A percentile compares a stretch with the other conserved stretches of the same genome.
These are phyloP conservation scores for Beaufortia kweichowensis DNA, from an alignment of 2,113 vertebrate genomes.

Conservation along the genomic window DNA sequence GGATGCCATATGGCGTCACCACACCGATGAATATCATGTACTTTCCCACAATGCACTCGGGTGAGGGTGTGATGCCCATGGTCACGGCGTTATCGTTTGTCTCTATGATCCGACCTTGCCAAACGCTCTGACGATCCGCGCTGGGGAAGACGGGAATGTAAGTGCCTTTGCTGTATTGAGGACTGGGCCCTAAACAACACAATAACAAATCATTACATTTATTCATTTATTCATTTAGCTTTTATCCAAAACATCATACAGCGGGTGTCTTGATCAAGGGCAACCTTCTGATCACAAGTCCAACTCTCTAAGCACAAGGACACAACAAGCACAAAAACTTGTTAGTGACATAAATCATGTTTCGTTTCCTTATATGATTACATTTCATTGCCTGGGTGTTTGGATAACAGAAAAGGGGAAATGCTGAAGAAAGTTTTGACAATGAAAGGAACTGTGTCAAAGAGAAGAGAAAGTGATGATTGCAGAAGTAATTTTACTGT, in stretches of 20 bases:
- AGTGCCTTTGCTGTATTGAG: constrained; percentile 89
- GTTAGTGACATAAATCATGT: neutral
- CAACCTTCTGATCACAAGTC: too few species aligned
- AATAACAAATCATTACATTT: too few species aligned
- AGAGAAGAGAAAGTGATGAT: constrained; percentile 34
- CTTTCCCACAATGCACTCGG: constrained; percentile 86
- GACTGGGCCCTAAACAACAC: constrained; percentile 78
- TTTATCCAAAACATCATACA: too few species aligned
- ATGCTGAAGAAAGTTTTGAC: neutral
- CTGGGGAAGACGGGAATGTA: constrained; percentile 81
- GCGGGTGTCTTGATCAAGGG: too few species aligned
- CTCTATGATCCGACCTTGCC: constrained; percentile 78
- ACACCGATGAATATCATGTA: constrained; percentile 87
- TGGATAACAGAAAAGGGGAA: constrained; percentile 5
- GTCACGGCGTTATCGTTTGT: constrained; percentile 70
- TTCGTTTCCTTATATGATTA: neutral
- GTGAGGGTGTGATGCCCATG: constrained; percentile 79
- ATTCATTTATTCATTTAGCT: too few species aligned
- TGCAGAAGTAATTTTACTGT: neutral
- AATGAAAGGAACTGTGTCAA: constrained; percentile 32
- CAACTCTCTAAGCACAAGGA: too few species aligned
- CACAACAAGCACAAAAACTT: too few species aligned
- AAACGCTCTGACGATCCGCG: constrained; percentile 71
- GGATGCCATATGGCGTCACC: constrained; percentile 83
- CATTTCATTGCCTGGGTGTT: neutral